Percentiles rank a stretch among this genome's conserved stretches.
phyloP scores from a whole-genome alignment of 1,140 invertebrate genomes.

The Diorhabda sublineata region DNA sequence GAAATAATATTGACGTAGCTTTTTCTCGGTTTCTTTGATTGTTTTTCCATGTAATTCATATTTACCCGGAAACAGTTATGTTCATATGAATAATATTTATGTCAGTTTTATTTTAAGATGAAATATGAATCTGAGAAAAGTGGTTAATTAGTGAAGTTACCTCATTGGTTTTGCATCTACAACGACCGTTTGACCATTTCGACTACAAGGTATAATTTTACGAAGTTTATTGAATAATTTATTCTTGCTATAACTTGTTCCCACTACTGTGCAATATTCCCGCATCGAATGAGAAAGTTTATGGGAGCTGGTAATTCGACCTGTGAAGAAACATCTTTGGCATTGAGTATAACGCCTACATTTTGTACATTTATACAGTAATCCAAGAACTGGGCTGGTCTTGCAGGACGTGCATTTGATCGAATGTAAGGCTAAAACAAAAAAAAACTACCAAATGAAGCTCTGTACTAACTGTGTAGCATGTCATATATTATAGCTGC shows the following conservation, averaged over 20 bases:
- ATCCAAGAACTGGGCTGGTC: conserved; percentile 51
- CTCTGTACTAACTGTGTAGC: too few species aligned
- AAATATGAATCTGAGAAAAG: too few species aligned
- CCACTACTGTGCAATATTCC: conserved; percentile 60
- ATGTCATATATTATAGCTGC: too few species aligned
- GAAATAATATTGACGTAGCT: too few species aligned
- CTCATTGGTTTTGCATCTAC: conserved; percentile 24
- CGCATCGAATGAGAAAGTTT: conserved; percentile 68
- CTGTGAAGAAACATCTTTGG: conserved; percentile 73
- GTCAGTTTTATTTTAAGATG: too few species aligned
- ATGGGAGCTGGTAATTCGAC: conserved; percentile 62
- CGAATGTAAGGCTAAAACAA: conserved; percentile 49
- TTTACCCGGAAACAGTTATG: too few species aligned
- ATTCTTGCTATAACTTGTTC: conserved; percentile 43
- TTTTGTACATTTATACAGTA: conserved; percentile 65
- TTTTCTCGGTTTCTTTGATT: too few species aligned
- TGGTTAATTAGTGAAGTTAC: conserved; percentile 5
- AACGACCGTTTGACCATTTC: conserved; percentile 7
- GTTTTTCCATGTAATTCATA: too few species aligned
- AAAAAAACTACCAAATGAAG: background rate
- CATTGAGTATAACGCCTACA: conserved; percentile 72
- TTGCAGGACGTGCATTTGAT: conserved; percentile 53
- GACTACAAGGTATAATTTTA: conserved; percentile 21
- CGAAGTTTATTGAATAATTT: conserved; percentile 44
- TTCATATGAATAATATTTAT: too few species aligned